Base-by-base conservation (phyloP, 2,797 vertebrate species). In the Pantherophis alleghaniensis region DNA sequence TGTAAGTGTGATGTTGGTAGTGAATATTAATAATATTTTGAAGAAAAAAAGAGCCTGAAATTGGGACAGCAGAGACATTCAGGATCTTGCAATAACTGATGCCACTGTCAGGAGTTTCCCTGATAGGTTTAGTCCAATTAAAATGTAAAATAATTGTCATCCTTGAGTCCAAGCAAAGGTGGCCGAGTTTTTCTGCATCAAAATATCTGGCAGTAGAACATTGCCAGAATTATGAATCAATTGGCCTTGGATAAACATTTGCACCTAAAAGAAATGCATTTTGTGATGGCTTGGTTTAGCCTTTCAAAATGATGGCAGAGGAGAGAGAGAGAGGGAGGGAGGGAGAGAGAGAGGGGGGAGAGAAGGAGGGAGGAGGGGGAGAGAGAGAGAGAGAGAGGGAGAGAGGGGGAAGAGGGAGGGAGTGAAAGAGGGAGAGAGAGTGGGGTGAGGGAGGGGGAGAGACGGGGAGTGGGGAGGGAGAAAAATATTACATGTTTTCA, bases 111-210 rank as follows among this genome's bases (percentile, higher is more conserved):
- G n/a, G 20, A 47, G 66, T 83, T 91, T 69, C 61, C 92, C 61
- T 42, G 74, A 69, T 61, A 89, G 42, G 89, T 92, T 90, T 93
- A 63, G 56, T 42, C 61, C 88, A 28, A 87, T 86, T 90, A 90
- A 93, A 91, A 37, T 0, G 0, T 51, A 88, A 60, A 55, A 74
- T 90, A 91, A 90, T 57, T 56, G 91, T 0, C 74, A 4, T 79
- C 83, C 86, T 56, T 37, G 87, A 4, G 89, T 9, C 60, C 1
- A 88, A 90, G 28, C n/a, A 86, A 14, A 26, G 16, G 14, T 28
- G 60, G 59, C 42, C 7, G 32, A 56, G 86, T 90, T 89, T 83
- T 26, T 60, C 61, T 87, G 55, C 16, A 24, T 92, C 32, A 14
- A 14, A 53, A 74, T 92, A 79, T 56, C 51, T 60, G 57, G 87